Evolutionary conservation across 2,888 invertebrate species (phyloP).

Genomic region (Mimas tiliae): DNA sequence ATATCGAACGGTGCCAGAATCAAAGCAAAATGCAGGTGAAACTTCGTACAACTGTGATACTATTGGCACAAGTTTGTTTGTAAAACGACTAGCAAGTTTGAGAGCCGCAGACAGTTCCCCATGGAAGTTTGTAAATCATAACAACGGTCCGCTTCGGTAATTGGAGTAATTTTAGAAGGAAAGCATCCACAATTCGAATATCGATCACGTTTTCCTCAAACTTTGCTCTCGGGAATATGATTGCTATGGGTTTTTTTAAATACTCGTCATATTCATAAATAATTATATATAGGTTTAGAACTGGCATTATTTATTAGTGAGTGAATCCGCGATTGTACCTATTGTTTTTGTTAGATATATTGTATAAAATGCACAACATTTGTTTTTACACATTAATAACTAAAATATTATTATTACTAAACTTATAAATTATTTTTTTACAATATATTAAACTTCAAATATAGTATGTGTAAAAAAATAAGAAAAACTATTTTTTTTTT

Average conservation of each 20-base stretch:
- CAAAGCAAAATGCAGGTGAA: background rate
- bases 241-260: background rate
- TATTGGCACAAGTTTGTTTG: slow-evolving; percentile 6
- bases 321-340: too few species aligned
- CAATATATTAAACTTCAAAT: too few species aligned
- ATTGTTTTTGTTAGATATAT: too few species aligned
- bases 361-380: too few species aligned
- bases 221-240: background rate
- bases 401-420: too few species aligned
- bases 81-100: slow-evolving; percentile 8
- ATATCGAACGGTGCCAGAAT: background rate
- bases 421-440: too few species aligned
- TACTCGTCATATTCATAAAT: background rate
- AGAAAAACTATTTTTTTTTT: too few species aligned
- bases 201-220: slow-evolving; percentile 14
- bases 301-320: too few species aligned
- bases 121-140: slow-evolving; percentile 14
- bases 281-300: background rate
- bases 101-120: slow-evolving; percentile 1
- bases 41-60: slow-evolving; percentile 1
- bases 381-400: too few species aligned
- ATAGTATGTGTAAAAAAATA: too few species aligned
- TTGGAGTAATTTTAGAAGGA: slow-evolving; percentile 21
- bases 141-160: slow-evolving; percentile 18
- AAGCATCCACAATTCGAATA: slow-evolving; percentile 1